Percentiles rank a stretch among this genome's conserved stretches.
phyloP scores from a whole-genome alignment of 30 jellyfish, hydroid and myxozoan species.

The Haliclystus octoradiatus region DNA sequence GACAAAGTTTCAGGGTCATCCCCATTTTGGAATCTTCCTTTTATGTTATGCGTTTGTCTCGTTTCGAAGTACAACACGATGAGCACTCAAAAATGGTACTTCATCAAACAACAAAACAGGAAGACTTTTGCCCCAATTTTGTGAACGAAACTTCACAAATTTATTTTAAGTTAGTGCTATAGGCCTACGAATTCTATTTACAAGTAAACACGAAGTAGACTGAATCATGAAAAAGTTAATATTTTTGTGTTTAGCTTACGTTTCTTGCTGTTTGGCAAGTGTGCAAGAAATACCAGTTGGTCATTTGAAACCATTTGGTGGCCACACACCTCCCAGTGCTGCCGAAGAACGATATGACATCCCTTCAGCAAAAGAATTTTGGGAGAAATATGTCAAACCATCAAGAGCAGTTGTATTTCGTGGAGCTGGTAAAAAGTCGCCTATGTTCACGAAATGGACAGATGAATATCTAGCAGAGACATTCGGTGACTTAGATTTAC shows the following conservation, averaged over 20 bases:
- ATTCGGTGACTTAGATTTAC: constrained; percentile 45
- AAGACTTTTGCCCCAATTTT: no score
- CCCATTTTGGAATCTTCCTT: no score
- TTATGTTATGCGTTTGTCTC: no score
- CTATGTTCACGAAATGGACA: constrained; percentile 53
- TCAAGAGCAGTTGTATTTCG: constrained; percentile 64
- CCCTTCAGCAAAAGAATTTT: constrained; percentile 55
- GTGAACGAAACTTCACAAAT: no score
- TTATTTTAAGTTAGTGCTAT: no score
- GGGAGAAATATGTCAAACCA: constrained; percentile 60
- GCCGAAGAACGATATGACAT: constrained; percentile 40
- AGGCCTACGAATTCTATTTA: no score
- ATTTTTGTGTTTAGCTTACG: not conserved
- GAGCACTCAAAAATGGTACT: no score
- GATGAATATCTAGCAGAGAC: constrained; percentile 50
- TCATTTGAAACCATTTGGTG: constrained; percentile 60
- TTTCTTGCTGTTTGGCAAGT: not conserved
- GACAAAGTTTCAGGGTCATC: no score
- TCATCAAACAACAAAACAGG: no score
- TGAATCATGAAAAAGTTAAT: no score
- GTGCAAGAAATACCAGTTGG: constrained; percentile 31
- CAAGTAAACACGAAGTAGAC: no score
- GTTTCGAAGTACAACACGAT: no score
- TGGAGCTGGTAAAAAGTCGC: constrained; percentile 49
- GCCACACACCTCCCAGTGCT: constrained; percentile 40